Evolutionary conservation across 2,888 invertebrate genomes (phyloP).

Genomic region (Drosophila tanythrix): DNA sequence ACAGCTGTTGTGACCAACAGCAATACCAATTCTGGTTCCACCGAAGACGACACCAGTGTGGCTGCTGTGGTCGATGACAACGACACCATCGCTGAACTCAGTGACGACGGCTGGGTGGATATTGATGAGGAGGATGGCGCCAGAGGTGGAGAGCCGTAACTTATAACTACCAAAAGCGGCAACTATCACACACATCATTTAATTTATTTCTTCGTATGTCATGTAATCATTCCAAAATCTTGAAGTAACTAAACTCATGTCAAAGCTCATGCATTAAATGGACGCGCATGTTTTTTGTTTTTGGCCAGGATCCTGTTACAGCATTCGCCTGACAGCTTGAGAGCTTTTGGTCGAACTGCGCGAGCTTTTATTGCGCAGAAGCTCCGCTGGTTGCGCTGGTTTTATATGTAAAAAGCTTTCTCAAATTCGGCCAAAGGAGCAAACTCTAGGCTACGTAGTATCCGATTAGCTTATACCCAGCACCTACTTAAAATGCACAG

Average conservation of each 20-base stretch:
- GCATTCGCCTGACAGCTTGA: not conserved
- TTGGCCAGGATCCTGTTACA: constrained; percentile 16
- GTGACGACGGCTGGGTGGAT: constrained; percentile 71
- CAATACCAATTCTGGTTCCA: constrained; percentile 62
- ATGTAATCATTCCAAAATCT: not conserved
- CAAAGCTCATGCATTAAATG: not conserved
- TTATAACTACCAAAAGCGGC: not conserved
- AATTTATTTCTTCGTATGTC: constrained; percentile 1
- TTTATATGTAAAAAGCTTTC: constrained; percentile 48
- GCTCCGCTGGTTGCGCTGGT: constrained; percentile 48
- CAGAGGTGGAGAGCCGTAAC: constrained; percentile 41
- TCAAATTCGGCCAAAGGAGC: not conserved
- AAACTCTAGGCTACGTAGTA: not conserved
- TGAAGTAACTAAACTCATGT: constrained; percentile 9
- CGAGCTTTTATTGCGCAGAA: constrained; percentile 17
- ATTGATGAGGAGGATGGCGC: constrained; percentile 61
- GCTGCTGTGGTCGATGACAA: constrained; percentile 65
- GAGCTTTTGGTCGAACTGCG: constrained; percentile 17
- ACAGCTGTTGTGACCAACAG: constrained; percentile 36
- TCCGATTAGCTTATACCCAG: not conserved
- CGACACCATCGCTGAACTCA: constrained; percentile 65
- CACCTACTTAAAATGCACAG: not conserved
- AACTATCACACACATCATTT: not conserved
- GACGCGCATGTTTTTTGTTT: not conserved
- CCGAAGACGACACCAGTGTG: constrained; percentile 67